A percentile compares a stretch with the other conserved stretches of the same genome.
phyloP scores from a whole-genome alignment of 1,140 invertebrate species.

The Eumaeus atala region DNA sequence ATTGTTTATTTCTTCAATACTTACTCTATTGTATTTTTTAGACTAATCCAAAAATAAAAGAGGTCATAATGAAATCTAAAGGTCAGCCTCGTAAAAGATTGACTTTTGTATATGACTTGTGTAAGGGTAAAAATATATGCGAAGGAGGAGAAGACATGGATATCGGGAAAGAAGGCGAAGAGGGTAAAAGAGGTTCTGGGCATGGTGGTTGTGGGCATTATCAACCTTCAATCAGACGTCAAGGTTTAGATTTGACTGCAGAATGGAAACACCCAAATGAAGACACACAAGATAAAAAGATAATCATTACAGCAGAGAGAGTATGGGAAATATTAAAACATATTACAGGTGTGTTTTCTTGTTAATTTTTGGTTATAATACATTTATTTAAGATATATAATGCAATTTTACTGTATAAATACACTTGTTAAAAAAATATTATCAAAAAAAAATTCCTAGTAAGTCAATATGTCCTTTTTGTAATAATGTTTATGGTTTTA shows the following conservation, averaged over 20 bases:
- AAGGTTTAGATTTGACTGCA: conserved; percentile 93
- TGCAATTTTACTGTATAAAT: too few species aligned
- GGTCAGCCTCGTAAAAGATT: conserved; percentile 96
- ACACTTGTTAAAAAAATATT: too few species aligned
- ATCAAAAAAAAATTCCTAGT: too few species aligned
- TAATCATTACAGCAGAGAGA: conserved; percentile 92
- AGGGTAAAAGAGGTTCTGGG: conserved; percentile 82
- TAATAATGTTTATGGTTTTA: conserved; percentile 27
- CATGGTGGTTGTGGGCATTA: conserved; percentile 98
- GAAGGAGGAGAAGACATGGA: conserved; percentile 99
- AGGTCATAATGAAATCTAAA: conserved; percentile 96
- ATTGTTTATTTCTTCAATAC: conserved; percentile 1
- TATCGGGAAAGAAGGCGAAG: conserved; percentile 82
- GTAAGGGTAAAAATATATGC: conserved; percentile 98
- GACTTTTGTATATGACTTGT: conserved; percentile 97
- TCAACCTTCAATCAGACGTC: conserved; percentile 92
- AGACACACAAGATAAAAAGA: conserved; percentile 97
- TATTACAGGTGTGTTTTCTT: conserved; percentile 79
- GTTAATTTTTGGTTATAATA: neutral
- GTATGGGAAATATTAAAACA: conserved; percentile 98
- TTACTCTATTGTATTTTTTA: conserved; percentile 44
- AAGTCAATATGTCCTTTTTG: too few species aligned
- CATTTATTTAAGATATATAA: too few species aligned
- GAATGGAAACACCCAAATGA: conserved; percentile 99
- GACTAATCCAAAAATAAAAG: conserved; percentile 97